Evolutionary conservation across 2,888 invertebrate genomes (phyloP), one percentile per base, ranked within the genome.

Genomic region (Troides helena): DNA sequence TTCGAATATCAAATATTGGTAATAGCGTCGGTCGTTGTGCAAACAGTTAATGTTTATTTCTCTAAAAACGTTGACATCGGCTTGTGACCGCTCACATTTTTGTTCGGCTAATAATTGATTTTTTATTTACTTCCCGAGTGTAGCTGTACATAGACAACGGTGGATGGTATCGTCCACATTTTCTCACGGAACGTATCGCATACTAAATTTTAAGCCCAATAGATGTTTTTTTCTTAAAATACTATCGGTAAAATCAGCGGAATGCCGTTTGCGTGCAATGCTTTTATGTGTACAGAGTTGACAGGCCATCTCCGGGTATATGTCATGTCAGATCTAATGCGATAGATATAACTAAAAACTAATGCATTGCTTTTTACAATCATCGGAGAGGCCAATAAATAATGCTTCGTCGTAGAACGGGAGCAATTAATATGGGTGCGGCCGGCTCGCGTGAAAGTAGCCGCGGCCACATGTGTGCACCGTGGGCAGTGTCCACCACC

Each of bases 351-450:
- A 88, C 84, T 85, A 81, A 88, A 77, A 89, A 90, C 89, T 90
- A 90, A 90, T 90, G 90, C 87, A 87, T 87, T 88, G 85, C 87
- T 91, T 90, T 91, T 89, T 89, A 90, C 91, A 90, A 91, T 91
- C 90, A 87, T 86, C 85, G 82, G 85, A 78, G 82, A 84, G 83
- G 86, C 89, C 85, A 88, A 92, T 92, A 92, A 92, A 92, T 92
- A 90, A 92, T 87, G 88, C 90, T 91, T 91, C 88, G 85, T 75
- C 88, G 87, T 89, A 88, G 91, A 92, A 92, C 90, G 90, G 88
- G 92, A 92, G 90, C 92, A 91, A 92, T 92, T 91, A 92, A 90
- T 88, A 89, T 91, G 89, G 92, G 90, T 87, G 92, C 88, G 92
- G 82, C 90, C 81, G 86, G 76, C 86, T 82, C 82, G 85, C 88